Evolutionary conservation across 2,113 vertebrate genomes (phyloP).

Genomic region (Genyomyrus donnyi): DNA sequence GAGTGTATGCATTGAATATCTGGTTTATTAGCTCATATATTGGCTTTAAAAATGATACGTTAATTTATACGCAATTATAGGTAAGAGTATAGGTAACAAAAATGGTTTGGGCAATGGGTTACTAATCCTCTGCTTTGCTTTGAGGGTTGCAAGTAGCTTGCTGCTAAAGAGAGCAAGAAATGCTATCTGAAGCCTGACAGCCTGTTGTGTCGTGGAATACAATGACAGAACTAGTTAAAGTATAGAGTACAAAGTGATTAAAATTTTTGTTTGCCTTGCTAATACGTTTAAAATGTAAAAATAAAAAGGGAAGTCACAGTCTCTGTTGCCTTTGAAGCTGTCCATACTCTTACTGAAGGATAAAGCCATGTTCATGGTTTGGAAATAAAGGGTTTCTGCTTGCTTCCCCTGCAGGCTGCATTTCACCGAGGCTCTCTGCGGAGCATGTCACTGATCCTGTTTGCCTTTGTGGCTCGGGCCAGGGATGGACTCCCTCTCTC

Average conservation of each 20-base stretch:
- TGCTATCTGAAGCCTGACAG: not conserved
- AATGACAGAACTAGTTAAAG: not conserved
- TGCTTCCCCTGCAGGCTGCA: conserved; percentile 49
- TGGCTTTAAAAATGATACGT: not conserved
- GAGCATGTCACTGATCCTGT: conserved; percentile 94
- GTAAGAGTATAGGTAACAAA: not conserved
- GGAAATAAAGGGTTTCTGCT: not conserved
- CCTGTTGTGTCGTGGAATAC: not conserved
- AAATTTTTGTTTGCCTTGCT: not conserved
- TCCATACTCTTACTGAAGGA: not conserved
- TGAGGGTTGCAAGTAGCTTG: not conserved
- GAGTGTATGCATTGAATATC: not conserved
- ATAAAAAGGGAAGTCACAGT: not conserved
- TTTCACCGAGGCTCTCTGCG: conserved; percentile 61
- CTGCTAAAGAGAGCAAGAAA: not conserved
- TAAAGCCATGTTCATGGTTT: not conserved
- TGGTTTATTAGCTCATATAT: not conserved
- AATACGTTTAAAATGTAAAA: not conserved
- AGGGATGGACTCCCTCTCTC: conserved; percentile 95
- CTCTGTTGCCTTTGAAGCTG: not conserved
- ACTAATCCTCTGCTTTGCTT: not conserved
- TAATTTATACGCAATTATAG: not conserved
- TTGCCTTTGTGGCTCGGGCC: conserved; percentile 84
- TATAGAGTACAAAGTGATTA: not conserved
- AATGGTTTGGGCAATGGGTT: not conserved